Conservation (phyloP, 2,888 invertebrate genomes). For the Melinaea marsaeus region DNA sequence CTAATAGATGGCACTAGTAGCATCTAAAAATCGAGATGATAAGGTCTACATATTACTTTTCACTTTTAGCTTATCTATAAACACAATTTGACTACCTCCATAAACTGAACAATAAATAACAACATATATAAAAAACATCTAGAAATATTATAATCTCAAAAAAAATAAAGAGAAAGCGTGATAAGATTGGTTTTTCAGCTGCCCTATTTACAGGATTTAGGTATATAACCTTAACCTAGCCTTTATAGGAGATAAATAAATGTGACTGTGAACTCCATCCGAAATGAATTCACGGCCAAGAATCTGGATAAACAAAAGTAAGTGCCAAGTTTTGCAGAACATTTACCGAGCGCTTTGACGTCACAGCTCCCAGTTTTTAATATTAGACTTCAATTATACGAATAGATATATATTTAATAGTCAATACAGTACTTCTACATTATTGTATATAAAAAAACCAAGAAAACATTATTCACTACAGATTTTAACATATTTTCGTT, state of each 20-base stretch:
- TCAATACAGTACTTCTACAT: too few relatives aligned
- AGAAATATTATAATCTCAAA: too few relatives aligned
- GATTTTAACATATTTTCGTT: too few relatives aligned
- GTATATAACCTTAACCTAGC: slow-evolving; percentile 24
- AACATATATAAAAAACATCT: too few relatives aligned
- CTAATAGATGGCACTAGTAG: slow-evolving; percentile 42
- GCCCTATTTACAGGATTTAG: not conserved
- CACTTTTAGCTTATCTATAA: slow-evolving; percentile 2
- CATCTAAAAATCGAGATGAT: not conserved
- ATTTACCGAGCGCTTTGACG: slow-evolving; percentile 47
- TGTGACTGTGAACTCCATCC: slow-evolving; percentile 57
- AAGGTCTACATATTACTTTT: not conserved
- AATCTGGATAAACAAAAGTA: slow-evolving; percentile 58
- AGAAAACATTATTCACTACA: too few relatives aligned
- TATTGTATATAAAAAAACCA: too few relatives aligned
- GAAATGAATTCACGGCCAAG: slow-evolving; percentile 53
- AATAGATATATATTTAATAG: too few relatives aligned
- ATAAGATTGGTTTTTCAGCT: too few relatives aligned
- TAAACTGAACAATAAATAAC: not conserved
- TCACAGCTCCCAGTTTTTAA: slow-evolving; percentile 36
- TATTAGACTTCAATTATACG: slow-evolving; percentile 16
- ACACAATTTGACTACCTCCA: not conserved
- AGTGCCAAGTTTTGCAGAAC: slow-evolving; percentile 44
- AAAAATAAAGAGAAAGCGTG: too few relatives aligned
- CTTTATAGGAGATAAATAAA: slow-evolving; percentile 34